A percentile compares a stretch with the other conserved stretches of the same genome.
Conservation (phyloP, 2,797 vertebrate species). For the Lateolabrax maculatus region DNA sequence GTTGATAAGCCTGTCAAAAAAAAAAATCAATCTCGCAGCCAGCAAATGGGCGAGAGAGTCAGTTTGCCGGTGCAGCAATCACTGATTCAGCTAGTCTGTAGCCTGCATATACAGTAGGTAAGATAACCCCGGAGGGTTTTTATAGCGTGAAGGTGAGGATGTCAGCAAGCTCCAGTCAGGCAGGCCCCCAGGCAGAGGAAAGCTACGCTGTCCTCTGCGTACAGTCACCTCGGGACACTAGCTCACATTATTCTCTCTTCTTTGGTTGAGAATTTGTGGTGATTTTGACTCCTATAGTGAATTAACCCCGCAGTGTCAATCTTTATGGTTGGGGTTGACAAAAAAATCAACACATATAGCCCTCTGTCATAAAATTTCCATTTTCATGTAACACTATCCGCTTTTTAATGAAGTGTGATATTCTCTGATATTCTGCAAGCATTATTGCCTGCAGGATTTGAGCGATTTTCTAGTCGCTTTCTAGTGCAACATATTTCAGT, state of each 20-base stretch:
- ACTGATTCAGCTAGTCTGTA: slow-evolving; percentile 54
- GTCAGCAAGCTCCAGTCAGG: slow-evolving; percentile 41
- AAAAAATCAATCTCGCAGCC: slow-evolving; percentile 18
- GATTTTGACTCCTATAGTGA: slow-evolving; percentile 1
- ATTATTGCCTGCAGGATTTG: neutral
- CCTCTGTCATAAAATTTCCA: neutral
- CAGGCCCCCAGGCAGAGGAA: slow-evolving; percentile 30
- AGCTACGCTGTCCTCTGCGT: slow-evolving; percentile 28
- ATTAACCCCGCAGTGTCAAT: neutral
- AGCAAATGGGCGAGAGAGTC: neutral
- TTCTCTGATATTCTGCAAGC: neutral
- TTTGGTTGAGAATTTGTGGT: neutral
- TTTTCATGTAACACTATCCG: neutral
- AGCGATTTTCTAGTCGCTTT: neutral
- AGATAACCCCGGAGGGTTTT: slow-evolving; percentile 66
- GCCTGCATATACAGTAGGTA: slow-evolving; percentile 57
- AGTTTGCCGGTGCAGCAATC: slow-evolving; percentile 9
- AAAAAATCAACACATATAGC: neutral
- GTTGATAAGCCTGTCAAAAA: slow-evolving; percentile 43
- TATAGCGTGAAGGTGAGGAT: slow-evolving; percentile 64
- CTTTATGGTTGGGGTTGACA: neutral
- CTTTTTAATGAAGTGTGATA: neutral
- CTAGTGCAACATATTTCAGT: too few relatives aligned
- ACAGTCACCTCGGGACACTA: neutral
- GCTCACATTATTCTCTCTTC: slow-evolving; percentile 2